Evolutionary conservation across 1,140 invertebrate genomes (phyloP), one percentile per base, ranked within the genome.

Genomic region (Drosophila pachea): DNA sequence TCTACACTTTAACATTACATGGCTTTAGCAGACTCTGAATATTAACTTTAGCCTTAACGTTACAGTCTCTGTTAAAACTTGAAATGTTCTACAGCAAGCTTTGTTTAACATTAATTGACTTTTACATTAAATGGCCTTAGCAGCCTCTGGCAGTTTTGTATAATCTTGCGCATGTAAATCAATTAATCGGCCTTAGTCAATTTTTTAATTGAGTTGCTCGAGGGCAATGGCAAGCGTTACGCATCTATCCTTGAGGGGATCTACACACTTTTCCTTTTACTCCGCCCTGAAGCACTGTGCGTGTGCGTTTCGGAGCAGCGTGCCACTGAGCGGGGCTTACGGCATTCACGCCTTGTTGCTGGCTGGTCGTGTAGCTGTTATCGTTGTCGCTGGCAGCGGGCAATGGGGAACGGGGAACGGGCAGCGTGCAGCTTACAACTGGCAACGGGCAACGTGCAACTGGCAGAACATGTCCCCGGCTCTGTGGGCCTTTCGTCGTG

Each of bases 291-390:
- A 48, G 49, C 62, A 71, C 54, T 71, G 47, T 68, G 59, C 66
- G 42, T 52, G 49, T 53, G 53, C 40, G 12, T 60, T 54, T 33
- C 22, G 49, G 22, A 43, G 40, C 12, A 7, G 22, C 55, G 52
- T 7, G 6, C 38, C 9, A 14, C 36, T 38, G 52, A 53, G 29
- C 53, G 63, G 42, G 61, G 81, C 81, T 84, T 79, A 71, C 81
- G 79, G 79, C 81, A 84, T 84, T 84, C 73, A 84, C 81, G 81
- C 81, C 81, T 84, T 86, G 79, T 84, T 84, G 81, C 71, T 70
- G 73, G 69, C 49, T 72, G 58, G 48, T 67, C 68, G 68, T 84
- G 63, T 75, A 75, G 79, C 68, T 84, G 75, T 76, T 84, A 76
- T 79, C 68, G 76, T 76, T 84, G 79, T 76, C 76, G 79, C 64